These are phyloP conservation scores for Clarias gariepinus DNA, from an alignment of 2,113 vertebrate genomes.

Conservation along the genomic window DNA sequence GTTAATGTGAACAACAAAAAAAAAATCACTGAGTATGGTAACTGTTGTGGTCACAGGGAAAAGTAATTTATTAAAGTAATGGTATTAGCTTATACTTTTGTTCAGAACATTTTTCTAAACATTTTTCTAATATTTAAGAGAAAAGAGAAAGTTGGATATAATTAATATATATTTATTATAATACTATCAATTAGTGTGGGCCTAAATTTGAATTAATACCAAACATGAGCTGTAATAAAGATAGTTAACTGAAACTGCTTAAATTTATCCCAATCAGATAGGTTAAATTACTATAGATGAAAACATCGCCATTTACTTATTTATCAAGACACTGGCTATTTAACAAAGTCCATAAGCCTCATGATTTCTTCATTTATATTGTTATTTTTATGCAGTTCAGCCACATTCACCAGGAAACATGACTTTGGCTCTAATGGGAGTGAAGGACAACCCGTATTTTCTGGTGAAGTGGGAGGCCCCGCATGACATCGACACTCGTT, in stretches of 20 bases:
- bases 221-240: background rate
- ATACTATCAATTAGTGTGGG: background rate
- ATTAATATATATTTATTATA: background rate
- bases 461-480: constrained; percentile 76
- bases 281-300: background rate
- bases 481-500: constrained; percentile 61
- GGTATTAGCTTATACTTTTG: no score
- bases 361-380: background rate
- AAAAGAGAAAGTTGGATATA: no score
- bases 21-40: background rate
- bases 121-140: background rate
- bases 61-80: no score
- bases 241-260: background rate
- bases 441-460: constrained; percentile 54
- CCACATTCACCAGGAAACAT: constrained; percentile 79
- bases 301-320: background rate
- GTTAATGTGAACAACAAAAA: background rate
- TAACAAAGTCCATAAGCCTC: no score
- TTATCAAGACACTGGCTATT: background rate
- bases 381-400: constrained; percentile 73
- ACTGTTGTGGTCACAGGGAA: background rate
- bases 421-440: constrained; percentile 60
- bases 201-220: background rate
- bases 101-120: no score
- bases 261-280: background rate